Evolutionary conservation across 2,797 vertebrate genomes (phyloP).

Genomic region (Sardinella longiceps): DNA sequence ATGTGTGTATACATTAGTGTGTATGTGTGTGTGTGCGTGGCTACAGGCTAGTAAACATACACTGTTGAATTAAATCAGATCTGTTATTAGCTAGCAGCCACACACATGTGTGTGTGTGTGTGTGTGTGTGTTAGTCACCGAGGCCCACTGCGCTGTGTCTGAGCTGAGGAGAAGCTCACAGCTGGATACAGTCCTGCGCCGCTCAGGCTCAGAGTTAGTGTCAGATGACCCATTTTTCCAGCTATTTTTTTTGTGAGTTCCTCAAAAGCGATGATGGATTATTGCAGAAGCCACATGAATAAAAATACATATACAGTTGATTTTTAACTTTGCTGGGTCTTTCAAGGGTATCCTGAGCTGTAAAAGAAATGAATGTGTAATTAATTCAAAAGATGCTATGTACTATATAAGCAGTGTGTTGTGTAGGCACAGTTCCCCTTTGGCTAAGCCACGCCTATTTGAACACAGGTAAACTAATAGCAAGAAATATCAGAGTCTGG

Average conservation of each 20-base stretch:
- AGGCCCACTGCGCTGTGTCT: not conserved
- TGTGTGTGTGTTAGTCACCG: not conserved
- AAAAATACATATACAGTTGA: conserved; percentile 2
- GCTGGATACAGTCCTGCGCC: conserved; percentile 33
- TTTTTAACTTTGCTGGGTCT: conserved; percentile 19
- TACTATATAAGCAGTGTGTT: not conserved
- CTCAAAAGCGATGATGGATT: not conserved
- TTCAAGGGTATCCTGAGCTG: conserved; percentile 10
- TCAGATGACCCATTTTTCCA: conserved; percentile 52
- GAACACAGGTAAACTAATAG: too few relatives aligned
- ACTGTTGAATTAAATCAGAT: not conserved
- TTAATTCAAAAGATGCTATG: not conserved
- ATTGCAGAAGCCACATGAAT: not conserved
- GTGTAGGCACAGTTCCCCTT: not conserved
- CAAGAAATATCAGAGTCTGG: too few relatives aligned
- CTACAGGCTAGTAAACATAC: too few relatives aligned
- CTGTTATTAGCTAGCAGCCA: not conserved
- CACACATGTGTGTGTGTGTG: not conserved
- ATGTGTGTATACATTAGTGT: not conserved
- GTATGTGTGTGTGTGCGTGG: not conserved
- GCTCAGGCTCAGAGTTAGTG: conserved; percentile 42
- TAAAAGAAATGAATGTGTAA: not conserved
- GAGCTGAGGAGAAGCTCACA: conserved; percentile 10
- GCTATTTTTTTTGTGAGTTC: conserved; percentile 10
- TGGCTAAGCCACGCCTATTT: too few relatives aligned